phyloP scores from a whole-genome alignment of 2,888 invertebrate genomes.

The Pegoplata infirma region DNA sequence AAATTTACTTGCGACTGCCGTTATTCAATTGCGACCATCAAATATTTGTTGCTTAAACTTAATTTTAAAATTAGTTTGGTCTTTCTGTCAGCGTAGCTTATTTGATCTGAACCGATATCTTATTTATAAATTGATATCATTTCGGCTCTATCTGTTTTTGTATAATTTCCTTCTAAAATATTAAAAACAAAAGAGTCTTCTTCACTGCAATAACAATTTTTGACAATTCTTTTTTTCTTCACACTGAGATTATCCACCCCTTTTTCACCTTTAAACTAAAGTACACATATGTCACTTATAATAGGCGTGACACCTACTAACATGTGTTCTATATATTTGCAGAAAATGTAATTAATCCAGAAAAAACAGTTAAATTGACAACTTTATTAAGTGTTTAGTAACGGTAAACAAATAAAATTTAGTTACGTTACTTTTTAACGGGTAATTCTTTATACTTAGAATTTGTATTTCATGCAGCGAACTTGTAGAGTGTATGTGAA shows the following conservation, averaged over 20 bases:
- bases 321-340: slow-evolving; percentile 47
- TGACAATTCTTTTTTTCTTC: background rate
- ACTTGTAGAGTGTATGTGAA: no score
- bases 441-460: background rate
- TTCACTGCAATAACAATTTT: background rate
- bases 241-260: slow-evolving; percentile 46
- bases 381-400: slow-evolving; percentile 49
- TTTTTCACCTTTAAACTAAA: slow-evolving; percentile 12
- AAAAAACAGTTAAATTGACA: slow-evolving; percentile 44
- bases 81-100: no score
- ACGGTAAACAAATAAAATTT: slow-evolving; percentile 51
- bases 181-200: background rate
- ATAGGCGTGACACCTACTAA: slow-evolving; percentile 47
- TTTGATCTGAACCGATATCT: no score
- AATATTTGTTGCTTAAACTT: no score
- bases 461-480: no score
- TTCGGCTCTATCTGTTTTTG: no score
- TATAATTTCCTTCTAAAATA: no score
- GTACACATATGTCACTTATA: slow-evolving; percentile 27
- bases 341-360: slow-evolving; percentile 50
- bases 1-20: no score
- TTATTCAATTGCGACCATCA: no score
- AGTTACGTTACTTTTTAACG: slow-evolving; percentile 34
- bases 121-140: no score
- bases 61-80: no score